These are phyloP conservation scores for Corynorhinus townsendii DNA, from an alignment of 2,113 vertebrate genomes.

Conservation along the genomic window DNA sequence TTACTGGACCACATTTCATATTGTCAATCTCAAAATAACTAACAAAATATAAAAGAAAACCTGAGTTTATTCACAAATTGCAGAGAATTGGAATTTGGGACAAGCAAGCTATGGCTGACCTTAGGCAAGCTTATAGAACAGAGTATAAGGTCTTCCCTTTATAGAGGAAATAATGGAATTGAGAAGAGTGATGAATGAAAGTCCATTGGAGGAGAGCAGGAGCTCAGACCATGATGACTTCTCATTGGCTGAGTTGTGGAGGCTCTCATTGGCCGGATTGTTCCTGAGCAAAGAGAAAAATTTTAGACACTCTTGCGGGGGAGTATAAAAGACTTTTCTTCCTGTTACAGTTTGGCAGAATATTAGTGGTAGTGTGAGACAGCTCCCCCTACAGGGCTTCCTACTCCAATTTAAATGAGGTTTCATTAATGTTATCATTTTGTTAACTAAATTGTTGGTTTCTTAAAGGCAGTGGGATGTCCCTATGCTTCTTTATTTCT, in stretches of 20 bases:
- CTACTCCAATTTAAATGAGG: neutral
- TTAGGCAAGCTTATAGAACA: neutral
- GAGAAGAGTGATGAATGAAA: neutral
- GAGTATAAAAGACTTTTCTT: neutral
- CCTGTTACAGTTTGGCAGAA: neutral
- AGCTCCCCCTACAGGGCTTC: neutral
- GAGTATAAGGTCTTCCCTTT: neutral
- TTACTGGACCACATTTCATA: neutral
- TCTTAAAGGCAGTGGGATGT: neutral
- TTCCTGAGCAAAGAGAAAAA: neutral
- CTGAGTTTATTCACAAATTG: neutral
- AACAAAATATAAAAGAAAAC: neutral
- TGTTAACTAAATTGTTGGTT: neutral
- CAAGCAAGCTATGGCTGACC: neutral
- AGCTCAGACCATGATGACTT: neutral
- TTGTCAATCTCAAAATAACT: neutral
- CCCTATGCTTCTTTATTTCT: neutral
- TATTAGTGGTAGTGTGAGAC: neutral
- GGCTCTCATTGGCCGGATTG: neutral
- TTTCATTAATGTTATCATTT: neutral
- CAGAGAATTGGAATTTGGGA: neutral
- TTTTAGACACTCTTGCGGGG: neutral
- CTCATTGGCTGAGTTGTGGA: neutral
- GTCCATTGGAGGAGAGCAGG: neutral
- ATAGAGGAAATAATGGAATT: neutral